Evolutionary conservation across 2,797 vertebrate genomes (phyloP).

Genomic region (Galagoides demidoff): DNA sequence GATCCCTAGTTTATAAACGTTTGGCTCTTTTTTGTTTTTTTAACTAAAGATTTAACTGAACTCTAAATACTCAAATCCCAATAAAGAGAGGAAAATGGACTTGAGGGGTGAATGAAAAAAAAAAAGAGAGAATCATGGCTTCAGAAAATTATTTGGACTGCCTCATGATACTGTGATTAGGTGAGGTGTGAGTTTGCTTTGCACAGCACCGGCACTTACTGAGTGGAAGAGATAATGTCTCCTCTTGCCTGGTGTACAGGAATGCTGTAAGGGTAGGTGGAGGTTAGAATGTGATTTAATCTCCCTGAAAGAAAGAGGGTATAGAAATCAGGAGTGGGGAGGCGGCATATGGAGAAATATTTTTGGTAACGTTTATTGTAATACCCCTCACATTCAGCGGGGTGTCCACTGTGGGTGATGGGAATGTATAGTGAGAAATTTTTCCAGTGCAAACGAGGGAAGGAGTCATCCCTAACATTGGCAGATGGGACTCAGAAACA

Average conservation of each 20-base stretch:
- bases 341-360: not conserved
- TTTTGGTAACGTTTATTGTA: not conserved
- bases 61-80: not conserved
- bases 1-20: not conserved
- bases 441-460: not conserved
- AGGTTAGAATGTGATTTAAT: not conserved
- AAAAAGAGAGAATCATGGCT: not conserved
- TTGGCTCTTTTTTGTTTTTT: not conserved
- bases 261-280: not conserved
- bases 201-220: not conserved
- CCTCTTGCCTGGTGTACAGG: not conserved
- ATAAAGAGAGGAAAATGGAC: not conserved
- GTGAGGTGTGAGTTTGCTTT: not conserved
- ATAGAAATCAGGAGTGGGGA: not conserved
- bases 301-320: not conserved
- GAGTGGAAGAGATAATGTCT: not conserved
- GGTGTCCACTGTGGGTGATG: not conserved
- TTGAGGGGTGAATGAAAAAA: not conserved
- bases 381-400: not conserved
- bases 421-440: not conserved
- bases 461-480: not conserved
- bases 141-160: too few species aligned
- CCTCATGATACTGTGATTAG: rapidly evolving
- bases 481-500: not conserved
- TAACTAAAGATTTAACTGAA: not conserved